These are phyloP conservation scores for Elephantulus edwardii DNA, from an alignment of 2,113 vertebrate species.

Conservation along the genomic window DNA sequence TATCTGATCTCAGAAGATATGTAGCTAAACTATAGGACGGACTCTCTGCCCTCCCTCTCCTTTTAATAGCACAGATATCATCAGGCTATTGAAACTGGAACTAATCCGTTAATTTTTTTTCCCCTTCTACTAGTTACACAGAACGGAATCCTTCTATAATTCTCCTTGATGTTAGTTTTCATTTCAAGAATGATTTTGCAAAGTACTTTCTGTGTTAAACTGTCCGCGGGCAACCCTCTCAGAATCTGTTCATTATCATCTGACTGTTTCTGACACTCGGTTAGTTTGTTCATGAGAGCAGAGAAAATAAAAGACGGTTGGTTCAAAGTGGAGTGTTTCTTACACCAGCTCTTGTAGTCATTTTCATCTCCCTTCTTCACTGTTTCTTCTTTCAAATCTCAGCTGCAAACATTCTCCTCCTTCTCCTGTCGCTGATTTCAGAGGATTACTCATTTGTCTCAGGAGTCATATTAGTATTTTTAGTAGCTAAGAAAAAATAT, in stretches of 20 bases:
- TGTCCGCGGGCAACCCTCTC: background rate
- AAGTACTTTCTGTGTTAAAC: background rate
- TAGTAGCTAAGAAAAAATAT: constrained; percentile 53
- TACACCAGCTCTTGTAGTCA: background rate
- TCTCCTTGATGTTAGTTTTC: background rate
- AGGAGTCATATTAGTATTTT: constrained; percentile 64
- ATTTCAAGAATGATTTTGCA: background rate
- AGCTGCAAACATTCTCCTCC: constrained; percentile 41
- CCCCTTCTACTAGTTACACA: background rate
- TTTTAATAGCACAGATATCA: background rate
- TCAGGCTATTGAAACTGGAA: background rate
- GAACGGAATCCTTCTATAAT: background rate
- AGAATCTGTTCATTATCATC: background rate
- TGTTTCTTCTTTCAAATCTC: constrained; percentile 46
- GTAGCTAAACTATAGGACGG: background rate
- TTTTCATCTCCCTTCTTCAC: background rate
- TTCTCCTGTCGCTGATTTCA: background rate
- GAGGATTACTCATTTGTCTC: constrained; percentile 63
- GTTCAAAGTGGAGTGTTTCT: background rate
- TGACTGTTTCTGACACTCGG: background rate
- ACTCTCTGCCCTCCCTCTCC: background rate
- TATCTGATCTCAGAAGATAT: background rate
- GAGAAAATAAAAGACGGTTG: background rate
- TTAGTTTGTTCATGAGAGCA: background rate
- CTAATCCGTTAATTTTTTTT: background rate